Base-by-base conservation (phyloP, 1,140 invertebrate species). In the Hydropsyche tenuis region DNA sequence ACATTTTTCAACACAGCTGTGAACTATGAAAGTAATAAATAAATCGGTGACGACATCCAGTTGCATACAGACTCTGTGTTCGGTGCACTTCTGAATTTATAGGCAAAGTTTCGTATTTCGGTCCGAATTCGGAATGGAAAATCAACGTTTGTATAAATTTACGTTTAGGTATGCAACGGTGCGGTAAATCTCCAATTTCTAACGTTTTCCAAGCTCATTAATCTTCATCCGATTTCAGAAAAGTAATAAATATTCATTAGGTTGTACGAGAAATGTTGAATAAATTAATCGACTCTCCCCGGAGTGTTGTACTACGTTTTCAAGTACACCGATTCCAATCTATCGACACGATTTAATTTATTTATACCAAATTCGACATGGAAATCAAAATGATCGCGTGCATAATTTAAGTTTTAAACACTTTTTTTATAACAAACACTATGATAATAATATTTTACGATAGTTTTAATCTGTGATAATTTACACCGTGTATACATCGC, bases 211-310 rank as follows among this genome's bases (percentile, higher is more conserved):
- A 25, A 7, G 20, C 56, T 25, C 22, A 14, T 48, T 48, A n/a
- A 16, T 48, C 45, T 48, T 48, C 12, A 16, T 48, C 45, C 16
- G 45, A 48, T 48, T n/a, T n/a, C 45, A 16, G 45, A 48, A 48
- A 48, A 48, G 45, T 48, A 48, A 48, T 48, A 48, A 48, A 48
- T 48, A 48, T 48, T 14, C 45, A 48, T 48, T 48, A 48, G 16
- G 30, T 16, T 12, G 2, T 48, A 7, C 45, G 45, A 48, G 16
- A 12, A 48, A n/a, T 16, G 11, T 16, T 48, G 45, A 48, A 48
- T 48, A 48, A 48, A 48, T 48, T 48, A 48, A 48, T 48, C 45
- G 45, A 37, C 30, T 37, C 30, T 37, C 30, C 3, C 30, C 30
- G 3, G 30, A 37, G 30, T 37, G 30, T 37, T 37, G 30, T 37